Percentiles rank a stretch among this genome's conserved stretches.
Conservation (phyloP, 2,888 invertebrate species). For the Acleris laterana region DNA sequence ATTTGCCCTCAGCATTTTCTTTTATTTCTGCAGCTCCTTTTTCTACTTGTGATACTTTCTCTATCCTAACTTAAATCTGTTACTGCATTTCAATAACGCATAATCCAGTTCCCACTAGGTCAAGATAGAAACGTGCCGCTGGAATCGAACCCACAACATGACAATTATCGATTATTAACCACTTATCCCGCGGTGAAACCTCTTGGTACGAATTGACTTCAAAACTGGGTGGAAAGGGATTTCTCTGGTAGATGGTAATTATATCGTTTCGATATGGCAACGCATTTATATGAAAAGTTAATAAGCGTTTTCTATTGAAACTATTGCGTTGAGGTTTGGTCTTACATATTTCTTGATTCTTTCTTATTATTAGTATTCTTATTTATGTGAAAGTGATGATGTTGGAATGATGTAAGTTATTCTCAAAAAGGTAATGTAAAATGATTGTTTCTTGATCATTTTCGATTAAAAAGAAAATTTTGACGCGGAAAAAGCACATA, state of each 20-base stretch:
- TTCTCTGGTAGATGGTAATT: constrained; percentile 24
- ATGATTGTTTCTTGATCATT: too few relatives aligned
- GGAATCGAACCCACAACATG: constrained; percentile 63
- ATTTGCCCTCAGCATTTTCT: too few relatives aligned
- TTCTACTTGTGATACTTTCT: too few relatives aligned
- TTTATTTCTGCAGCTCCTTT: too few relatives aligned
- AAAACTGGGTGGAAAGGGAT: constrained; percentile 26
- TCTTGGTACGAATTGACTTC: constrained; percentile 51
- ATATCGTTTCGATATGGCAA: constrained; percentile 19
- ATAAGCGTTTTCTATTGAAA: neutral
- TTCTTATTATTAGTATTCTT: too few relatives aligned
- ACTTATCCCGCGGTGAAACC: constrained; percentile 65
- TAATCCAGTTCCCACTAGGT: constrained; percentile 64
- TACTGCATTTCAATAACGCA: constrained; percentile 39
- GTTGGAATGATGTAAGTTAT: too few relatives aligned
- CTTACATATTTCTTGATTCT: too few relatives aligned
- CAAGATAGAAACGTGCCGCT: constrained; percentile 66
- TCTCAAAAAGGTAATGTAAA: too few relatives aligned
- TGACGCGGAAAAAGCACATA: too few relatives aligned
- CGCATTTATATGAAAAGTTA: constrained; percentile 2
- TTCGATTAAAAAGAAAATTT: too few relatives aligned
- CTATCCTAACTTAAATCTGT: neutral
- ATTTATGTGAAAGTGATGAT: too few relatives aligned
- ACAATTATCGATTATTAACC: constrained; percentile 75
- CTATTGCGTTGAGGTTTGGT: too few relatives aligned